Evolutionary conservation across 2,113 vertebrate species (phyloP), one percentile per base, ranked within the genome.

Genomic region (Percina caprodes): DNA sequence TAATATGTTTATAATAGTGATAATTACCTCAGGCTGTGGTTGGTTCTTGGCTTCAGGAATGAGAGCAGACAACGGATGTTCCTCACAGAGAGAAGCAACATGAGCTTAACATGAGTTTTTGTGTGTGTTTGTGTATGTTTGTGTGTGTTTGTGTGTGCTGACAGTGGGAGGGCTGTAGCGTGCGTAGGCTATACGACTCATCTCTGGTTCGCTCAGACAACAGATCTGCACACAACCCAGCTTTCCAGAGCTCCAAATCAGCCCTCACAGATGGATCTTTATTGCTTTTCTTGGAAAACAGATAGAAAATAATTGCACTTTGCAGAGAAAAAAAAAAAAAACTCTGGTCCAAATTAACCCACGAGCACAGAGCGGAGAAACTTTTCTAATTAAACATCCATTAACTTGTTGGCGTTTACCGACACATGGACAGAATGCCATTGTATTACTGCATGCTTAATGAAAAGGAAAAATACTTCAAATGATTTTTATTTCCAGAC

Each of bases 371-470:
- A 77, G 66, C 5, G 1, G 55, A 61, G 60, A 76, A 86, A 88
- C 77, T 79, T 86, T 88, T 87, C 68, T 55, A 86, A 90, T 88
- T 80, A 84, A 82, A 84, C 66, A 81, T 79, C 79, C 77, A 86
- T 86, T 79, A 81, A 81, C 75, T 79, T 80, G 80, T 74, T 87
- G 79, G 49, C 13, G 2, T 74, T 77, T 48, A 61, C 61, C 58
- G 77, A 49, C 19, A 49, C 69, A 74, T 65, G 74, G 60, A 79
- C 48, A 73, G 39, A 69, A 61, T 54, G 35, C 8, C 62, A 77
- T 46, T 3, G 3, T 67, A 51, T 35, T 52, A 49, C n/a, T 62
- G 33, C 33, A 42, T 24, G 30, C 26, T 55, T 6, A 12, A 9
- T 39, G 24, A 51, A 67, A 49, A 51, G 12, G 33, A 24, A 4